Conservation (phyloP, 1,140 invertebrate genomes). For the Papilio machaon region DNA sequence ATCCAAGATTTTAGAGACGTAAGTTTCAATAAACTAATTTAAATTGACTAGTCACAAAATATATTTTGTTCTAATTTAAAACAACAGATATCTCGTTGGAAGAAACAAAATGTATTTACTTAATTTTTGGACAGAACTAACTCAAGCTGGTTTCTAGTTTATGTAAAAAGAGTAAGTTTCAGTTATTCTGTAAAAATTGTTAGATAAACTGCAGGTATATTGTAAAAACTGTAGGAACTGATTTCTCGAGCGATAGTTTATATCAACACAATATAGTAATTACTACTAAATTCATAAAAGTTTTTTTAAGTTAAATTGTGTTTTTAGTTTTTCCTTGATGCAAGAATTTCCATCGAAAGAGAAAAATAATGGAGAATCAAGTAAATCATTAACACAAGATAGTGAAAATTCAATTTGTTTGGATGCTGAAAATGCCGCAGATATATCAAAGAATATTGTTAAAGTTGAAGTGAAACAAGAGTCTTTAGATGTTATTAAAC, state of each 20-base stretch:
- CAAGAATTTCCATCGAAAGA: constrained; percentile 37
- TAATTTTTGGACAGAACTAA: too few species aligned
- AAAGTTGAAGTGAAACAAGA: constrained; percentile 48
- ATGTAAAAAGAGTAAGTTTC: too few species aligned
- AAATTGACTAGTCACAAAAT: not conserved
- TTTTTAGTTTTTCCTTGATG: constrained; percentile 45
- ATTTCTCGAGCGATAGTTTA: too few species aligned
- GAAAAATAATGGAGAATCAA: constrained; percentile 19
- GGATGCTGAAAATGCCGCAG: not conserved
- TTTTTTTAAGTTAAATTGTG: not conserved
- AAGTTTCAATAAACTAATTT: not conserved
- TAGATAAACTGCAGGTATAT: too few species aligned
- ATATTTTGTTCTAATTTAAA: not conserved
- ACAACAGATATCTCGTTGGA: too few species aligned
- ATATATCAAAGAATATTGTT: not conserved
- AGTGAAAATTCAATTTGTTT: not conserved
- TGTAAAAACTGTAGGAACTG: too few species aligned
- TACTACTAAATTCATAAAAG: too few species aligned
- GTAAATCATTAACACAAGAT: not conserved
- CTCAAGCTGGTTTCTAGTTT: too few species aligned
- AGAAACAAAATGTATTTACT: too few species aligned
- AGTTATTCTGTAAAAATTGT: too few species aligned
- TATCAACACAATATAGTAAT: too few species aligned
- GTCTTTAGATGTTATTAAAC: constrained; percentile 41
- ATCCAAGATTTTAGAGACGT: constrained; percentile 58